A percentile compares a stretch with the other conserved stretches of the same genome.
Evolutionary conservation across 2,888 invertebrate species (phyloP).

Genomic region (Sinopyrophorus schimmeli): DNA sequence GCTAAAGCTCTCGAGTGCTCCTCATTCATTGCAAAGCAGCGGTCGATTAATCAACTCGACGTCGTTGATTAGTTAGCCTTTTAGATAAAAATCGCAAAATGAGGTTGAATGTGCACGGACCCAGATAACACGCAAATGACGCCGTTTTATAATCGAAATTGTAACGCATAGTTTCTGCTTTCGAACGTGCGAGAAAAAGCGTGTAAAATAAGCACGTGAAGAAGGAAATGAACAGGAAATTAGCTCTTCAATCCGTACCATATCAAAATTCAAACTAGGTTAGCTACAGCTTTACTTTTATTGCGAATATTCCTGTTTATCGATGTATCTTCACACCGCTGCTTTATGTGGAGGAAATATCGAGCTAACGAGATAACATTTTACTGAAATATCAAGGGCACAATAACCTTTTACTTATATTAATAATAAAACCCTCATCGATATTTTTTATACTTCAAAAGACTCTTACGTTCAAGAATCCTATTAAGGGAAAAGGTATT

Average conservation of each 20-base stretch:
- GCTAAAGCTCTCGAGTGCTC: constrained; percentile 22
- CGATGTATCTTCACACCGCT: too few relatives aligned
- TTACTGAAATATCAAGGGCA: too few relatives aligned
- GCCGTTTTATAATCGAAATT: too few relatives aligned
- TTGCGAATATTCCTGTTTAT: constrained; percentile 8
- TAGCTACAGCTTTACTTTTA: constrained; percentile 15
- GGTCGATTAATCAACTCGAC: constrained; percentile 44
- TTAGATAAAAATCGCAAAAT: constrained; percentile 26
- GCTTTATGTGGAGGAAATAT: too few relatives aligned
- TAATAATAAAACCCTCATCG: too few relatives aligned
- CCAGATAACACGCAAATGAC: constrained; percentile 35
- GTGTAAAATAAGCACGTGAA: constrained; percentile 21
- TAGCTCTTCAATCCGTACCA: constrained; percentile 22
- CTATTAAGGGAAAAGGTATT: too few relatives aligned
- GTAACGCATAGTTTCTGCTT: constrained; percentile 25
- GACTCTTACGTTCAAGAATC: too few relatives aligned
- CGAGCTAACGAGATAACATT: too few relatives aligned
- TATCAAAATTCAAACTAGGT: constrained; percentile 18
- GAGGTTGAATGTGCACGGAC: constrained; percentile 30
- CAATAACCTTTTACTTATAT: too few relatives aligned
- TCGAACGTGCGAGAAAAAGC: constrained; percentile 20
- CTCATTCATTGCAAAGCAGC: constrained; percentile 24
- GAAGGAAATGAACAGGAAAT: constrained; percentile 27
- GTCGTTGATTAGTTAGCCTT: constrained; percentile 41
- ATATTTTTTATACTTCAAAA: too few relatives aligned